These are phyloP conservation scores for Diadegma fenestrale DNA, from an alignment of 2,888 invertebrate genomes.

Conservation along the genomic window DNA sequence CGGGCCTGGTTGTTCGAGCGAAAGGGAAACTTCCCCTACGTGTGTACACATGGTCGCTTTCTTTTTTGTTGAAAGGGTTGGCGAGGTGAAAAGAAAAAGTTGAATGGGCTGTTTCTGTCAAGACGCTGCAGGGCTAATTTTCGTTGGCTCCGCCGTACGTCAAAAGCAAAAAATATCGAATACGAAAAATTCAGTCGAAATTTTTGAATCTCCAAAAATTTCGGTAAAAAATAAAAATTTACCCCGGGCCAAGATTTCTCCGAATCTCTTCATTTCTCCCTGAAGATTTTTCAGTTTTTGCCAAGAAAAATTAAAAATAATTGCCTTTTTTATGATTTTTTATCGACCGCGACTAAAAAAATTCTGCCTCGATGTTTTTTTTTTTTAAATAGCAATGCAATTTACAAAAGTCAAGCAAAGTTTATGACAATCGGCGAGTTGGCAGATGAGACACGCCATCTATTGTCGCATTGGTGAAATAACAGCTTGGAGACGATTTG, in stretches of 20 bases:
- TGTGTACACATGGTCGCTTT: neutral
- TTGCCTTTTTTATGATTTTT: too few species aligned
- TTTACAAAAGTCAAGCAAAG: too few species aligned
- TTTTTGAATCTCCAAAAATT: neutral
- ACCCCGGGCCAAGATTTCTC: too few species aligned
- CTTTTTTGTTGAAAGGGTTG: constrained; percentile 26
- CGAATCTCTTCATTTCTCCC: too few species aligned
- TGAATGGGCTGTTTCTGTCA: constrained; percentile 28
- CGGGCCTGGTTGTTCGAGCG: constrained; percentile 6
- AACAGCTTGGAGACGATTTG: neutral
- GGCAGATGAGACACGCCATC: constrained; percentile 49
- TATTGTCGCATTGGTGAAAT: constrained; percentile 35
- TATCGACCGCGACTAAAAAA: too few species aligned
- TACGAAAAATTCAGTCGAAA: neutral
- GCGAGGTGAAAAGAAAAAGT: constrained; percentile 1
- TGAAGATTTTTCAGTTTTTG: too few species aligned
- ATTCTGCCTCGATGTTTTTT: too few species aligned
- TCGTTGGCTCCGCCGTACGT: neutral
- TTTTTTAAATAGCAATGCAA: too few species aligned
- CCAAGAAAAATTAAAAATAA: too few species aligned
- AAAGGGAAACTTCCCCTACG: constrained; percentile 39
- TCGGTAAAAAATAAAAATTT: too few species aligned
- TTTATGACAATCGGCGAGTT: constrained; percentile 1
- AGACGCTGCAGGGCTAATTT: neutral
- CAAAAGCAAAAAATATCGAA: neutral